Base-by-base conservation (phyloP, 1,140 invertebrate genomes). In the Papilio machaon region DNA sequence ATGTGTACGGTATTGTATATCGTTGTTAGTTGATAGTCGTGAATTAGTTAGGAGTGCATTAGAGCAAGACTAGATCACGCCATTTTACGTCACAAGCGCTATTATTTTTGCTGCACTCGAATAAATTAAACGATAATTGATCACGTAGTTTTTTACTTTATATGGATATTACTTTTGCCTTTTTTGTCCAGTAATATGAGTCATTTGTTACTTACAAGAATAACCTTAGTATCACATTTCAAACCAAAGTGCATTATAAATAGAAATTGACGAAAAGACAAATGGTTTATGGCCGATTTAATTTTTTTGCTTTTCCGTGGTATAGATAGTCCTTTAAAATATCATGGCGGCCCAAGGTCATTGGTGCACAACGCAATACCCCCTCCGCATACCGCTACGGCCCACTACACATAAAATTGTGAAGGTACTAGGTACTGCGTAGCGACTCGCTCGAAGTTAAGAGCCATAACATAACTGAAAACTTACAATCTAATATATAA, bases 31-130 rank as follows among this genome's bases (percentile, higher is more conserved):
- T n/a, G 38, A 3, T 23, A 23, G 17, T 19, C 73, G 73, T 73
- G 38, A 47, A 47, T 73, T 46, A 17, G 35, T 73, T 73, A 73
- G 70, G 17, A 19, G 73, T 73, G 73, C 43, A 73, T 46, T 46
- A 73, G 73, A 73, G 73, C 38, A 73, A 73, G 73, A 73, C 73
- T 73, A 73, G 58, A 83, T 85, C 84, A 85, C 84, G 84, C 84
- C 84, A 85, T 43, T 43, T 11, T 54, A 70, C 84, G 84, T 85
- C 84, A 85, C 47, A 46, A 38, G n/a, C 6, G 15, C 15, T 73
- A 49, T 81, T 75, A 49, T 46, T 79, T 54, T 46, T 60, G 58
- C 35, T 79, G 19, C 70, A 52, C 30, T 70, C 49, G 79, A 43
- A 73, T 73, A 38, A 73, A 73, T 73, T 73, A 43, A 19, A 46